A percentile compares a stretch with the other conserved stretches of the same genome.
Evolutionary conservation across 2,888 invertebrate species (phyloP).

Genomic region (Eristalis pertinax): DNA sequence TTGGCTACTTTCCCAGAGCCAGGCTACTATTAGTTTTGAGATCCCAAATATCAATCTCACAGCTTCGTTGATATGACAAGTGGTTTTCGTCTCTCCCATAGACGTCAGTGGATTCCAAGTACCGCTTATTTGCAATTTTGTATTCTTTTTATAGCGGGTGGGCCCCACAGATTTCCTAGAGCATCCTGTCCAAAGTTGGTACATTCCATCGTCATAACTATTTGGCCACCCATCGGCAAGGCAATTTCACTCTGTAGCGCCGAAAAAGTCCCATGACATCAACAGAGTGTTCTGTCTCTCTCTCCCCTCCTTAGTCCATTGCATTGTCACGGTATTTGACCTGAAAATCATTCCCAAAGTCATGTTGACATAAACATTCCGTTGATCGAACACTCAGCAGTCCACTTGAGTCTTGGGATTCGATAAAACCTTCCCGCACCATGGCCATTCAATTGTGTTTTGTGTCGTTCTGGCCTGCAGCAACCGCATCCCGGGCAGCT

Average conservation of each 20-base stretch:
- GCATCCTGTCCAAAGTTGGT: too few species aligned
- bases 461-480: background rate
- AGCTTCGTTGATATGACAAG: too few species aligned
- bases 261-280: background rate
- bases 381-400: background rate
- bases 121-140: too few species aligned
- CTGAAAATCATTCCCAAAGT: background rate
- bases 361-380: background rate
- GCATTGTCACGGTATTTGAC: background rate
- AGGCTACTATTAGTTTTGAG: too few species aligned
- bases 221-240: too few species aligned
- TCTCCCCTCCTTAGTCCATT: background rate
- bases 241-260: background rate
- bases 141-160: too few species aligned
- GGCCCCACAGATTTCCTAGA: too few species aligned
- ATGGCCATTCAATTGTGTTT: background rate
- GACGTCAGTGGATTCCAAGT: too few species aligned
- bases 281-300: background rate
- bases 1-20: too few species aligned
- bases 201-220: background rate
- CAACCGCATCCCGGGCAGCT: background rate
- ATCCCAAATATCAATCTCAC: too few species aligned
- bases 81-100: too few species aligned
- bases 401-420: background rate
- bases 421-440: background rate